These are phyloP conservation scores for Scaptomyza polygonia DNA, from an alignment of 2,888 invertebrate genomes.

Conservation along the genomic window DNA sequence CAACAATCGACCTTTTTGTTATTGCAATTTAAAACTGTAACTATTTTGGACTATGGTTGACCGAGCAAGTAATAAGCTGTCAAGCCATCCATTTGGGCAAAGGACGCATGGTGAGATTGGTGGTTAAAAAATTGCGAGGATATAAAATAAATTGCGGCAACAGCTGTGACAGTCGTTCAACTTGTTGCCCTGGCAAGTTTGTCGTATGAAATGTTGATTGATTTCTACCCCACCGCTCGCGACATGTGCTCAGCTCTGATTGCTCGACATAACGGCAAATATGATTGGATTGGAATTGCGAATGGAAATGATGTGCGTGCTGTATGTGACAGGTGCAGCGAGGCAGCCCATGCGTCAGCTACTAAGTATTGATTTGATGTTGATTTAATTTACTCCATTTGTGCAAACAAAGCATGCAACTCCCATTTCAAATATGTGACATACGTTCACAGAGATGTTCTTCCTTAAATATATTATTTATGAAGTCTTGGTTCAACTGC, in stretches of 20 bases:
- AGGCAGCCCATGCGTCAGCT: slow-evolving; percentile 44
- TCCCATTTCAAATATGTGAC: background rate
- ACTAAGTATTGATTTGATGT: slow-evolving; percentile 62
- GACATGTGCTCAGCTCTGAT: slow-evolving; percentile 58
- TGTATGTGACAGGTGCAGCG: slow-evolving; percentile 8
- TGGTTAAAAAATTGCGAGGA: slow-evolving; percentile 44
- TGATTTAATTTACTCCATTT: slow-evolving; percentile 43
- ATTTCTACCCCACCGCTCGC: slow-evolving; percentile 45
- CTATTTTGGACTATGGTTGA: slow-evolving; percentile 21
- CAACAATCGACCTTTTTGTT: no score
- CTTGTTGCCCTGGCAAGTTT: slow-evolving; percentile 61
- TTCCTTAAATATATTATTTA: slow-evolving; percentile 29
- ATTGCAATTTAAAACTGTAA: slow-evolving; percentile 27
- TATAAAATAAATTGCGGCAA: slow-evolving; percentile 38
- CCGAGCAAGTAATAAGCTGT: slow-evolving; percentile 65
- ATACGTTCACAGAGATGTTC: background rate
- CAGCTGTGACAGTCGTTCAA: slow-evolving; percentile 40
- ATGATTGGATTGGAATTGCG: slow-evolving; percentile 3
- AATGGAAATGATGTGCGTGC: background rate
- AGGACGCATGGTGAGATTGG: slow-evolving; percentile 20
- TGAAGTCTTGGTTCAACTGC: slow-evolving; percentile 27
- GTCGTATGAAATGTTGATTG: slow-evolving; percentile 67
- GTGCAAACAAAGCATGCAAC: slow-evolving; percentile 35
- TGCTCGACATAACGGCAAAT: slow-evolving; percentile 50
- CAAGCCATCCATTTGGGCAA: slow-evolving; percentile 17